Evolutionary conservation across 1,140 invertebrate genomes (phyloP).

Genomic region (Drosophila watanabei): DNA sequence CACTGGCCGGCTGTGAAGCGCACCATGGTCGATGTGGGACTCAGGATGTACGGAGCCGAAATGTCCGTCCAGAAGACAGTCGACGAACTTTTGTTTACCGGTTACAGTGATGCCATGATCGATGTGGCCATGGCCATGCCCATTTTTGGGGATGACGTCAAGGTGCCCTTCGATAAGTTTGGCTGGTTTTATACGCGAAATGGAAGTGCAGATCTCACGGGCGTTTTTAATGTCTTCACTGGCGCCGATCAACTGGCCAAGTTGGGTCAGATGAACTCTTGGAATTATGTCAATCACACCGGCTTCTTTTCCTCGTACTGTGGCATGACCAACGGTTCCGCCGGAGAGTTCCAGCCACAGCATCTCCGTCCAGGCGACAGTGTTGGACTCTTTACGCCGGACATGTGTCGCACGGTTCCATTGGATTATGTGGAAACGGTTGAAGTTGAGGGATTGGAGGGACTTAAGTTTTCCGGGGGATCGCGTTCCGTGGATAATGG

Average conservation of each 20-base stretch:
- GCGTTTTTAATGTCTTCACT: slow-evolving; percentile 91
- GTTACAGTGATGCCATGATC: slow-evolving; percentile 90
- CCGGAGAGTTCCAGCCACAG: slow-evolving; percentile 92
- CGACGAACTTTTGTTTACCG: slow-evolving; percentile 91
- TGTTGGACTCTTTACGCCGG: slow-evolving; percentile 89
- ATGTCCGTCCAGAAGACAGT: slow-evolving; percentile 89
- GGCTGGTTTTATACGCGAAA: slow-evolving; percentile 94
- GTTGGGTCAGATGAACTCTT: slow-evolving; percentile 89
- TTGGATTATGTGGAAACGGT: slow-evolving; percentile 87
- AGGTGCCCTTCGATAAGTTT: slow-evolving; percentile 90
- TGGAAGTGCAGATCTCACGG: slow-evolving; percentile 90
- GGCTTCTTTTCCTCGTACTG: slow-evolving; percentile 88
- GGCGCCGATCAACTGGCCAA: slow-evolving; percentile 87
- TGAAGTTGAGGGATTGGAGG: slow-evolving; percentile 86
- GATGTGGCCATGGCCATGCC: slow-evolving; percentile 88
- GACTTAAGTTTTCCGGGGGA: slow-evolving; percentile 87
- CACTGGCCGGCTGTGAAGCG: slow-evolving; percentile 87
- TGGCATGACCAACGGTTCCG: slow-evolving; percentile 88
- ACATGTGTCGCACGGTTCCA: slow-evolving; percentile 89
- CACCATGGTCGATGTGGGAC: slow-evolving; percentile 87
- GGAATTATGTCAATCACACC: slow-evolving; percentile 89
- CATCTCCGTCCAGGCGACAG: slow-evolving; percentile 87
- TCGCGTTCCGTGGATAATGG: slow-evolving; percentile 88
- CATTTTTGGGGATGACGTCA: slow-evolving; percentile 80
- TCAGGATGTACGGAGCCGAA: slow-evolving; percentile 86